Base-by-base conservation (phyloP, 2,113 vertebrate genomes). In the Azemiops feae region DNA sequence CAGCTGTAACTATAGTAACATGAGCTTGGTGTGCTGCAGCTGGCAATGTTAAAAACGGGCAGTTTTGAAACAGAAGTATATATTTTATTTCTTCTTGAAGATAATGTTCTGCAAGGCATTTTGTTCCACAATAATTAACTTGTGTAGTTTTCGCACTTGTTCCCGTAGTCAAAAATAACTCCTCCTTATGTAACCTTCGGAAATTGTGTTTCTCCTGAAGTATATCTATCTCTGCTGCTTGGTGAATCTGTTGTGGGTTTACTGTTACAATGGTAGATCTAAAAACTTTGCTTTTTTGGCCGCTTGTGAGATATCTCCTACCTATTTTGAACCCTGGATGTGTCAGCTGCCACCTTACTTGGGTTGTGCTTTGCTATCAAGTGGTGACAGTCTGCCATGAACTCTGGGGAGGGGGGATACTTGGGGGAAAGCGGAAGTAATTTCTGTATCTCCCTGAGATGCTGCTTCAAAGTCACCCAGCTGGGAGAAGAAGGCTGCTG, bases 1-100 rank as follows among this genome's bases (percentile, higher is more conserved):
- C 96, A 95, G 91, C 91, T 93, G 97, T 98, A 97, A 94, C 97
- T 97, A 97, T 98, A 97, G 98, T 96, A 98, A 98, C 98, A 93
- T 92, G 50, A 53, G 25, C 5, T 96, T 91, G 20, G 91, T 91
- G 50, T 91, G 89, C 92, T 97, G 96, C 97, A 93, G 92, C 74
- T 95, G 90, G 93, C 96, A 96, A 94, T 92, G 93, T 94, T 92
- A 93, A 96, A 97, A 92, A 95, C 91, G 74, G 91, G 96, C 95
- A 93, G 93, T 88, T 95, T 93, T 16, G 43, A 60, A 89, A 60
- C 43, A n/a, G 53, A 58, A 85, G 43, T 57, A 50, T 58, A 57
- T 89, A 20, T 85, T 92, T 60, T 64, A 86, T 87, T 64, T 23
- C 30, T 52, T 93, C 20, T 90, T 22, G 88, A 53, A 90, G 55